Percentiles rank a stretch among this genome's conserved stretches.
Evolutionary conservation across 2,113 vertebrate species (phyloP).

Genomic region (Donacobius atricapilla): DNA sequence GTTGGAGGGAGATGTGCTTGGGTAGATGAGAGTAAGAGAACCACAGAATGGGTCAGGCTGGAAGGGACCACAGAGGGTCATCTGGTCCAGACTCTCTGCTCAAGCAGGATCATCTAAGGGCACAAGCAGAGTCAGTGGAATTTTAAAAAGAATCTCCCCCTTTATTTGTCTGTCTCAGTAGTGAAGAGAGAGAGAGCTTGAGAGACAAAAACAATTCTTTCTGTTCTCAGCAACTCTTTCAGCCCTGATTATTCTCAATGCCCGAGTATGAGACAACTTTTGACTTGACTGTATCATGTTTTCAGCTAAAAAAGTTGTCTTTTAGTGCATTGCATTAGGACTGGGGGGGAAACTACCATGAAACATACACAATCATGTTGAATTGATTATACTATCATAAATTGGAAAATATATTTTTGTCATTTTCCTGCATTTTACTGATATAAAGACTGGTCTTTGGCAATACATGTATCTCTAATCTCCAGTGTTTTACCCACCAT

Average conservation of each 20-base stretch:
- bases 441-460: background rate
- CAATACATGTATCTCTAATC: background rate
- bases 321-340: background rate
- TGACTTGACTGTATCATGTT: background rate
- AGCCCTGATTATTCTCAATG: background rate
- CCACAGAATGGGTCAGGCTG: background rate
- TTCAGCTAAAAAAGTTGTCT: background rate
- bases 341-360: accelerated
- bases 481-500: background rate
- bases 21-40: background rate
- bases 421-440: background rate
- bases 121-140: background rate
- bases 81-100: background rate
- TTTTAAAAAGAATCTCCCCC: background rate
- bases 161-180: background rate
- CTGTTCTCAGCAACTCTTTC: background rate
- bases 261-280: background rate
- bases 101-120: background rate
- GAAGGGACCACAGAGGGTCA: background rate
- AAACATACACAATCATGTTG: background rate
- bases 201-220: background rate
- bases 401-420: background rate
- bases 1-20: background rate
- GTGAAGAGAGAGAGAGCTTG: background rate
- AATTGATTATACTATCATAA: background rate